phyloP scores from a whole-genome alignment of 35 echinoderm and acorn worm species.

The Ophiothrix spiculata region DNA sequence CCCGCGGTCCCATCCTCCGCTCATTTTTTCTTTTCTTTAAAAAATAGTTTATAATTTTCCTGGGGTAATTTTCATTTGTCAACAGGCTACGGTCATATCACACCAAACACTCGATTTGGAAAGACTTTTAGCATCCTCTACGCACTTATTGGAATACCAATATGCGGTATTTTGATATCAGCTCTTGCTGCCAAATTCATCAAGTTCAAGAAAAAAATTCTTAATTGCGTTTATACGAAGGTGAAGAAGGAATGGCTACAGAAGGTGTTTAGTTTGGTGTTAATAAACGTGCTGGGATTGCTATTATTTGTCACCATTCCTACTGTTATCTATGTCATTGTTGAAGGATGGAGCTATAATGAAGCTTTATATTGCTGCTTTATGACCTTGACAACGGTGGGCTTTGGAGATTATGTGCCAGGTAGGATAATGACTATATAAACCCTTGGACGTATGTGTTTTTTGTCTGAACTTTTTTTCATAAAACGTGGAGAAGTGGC shows the following conservation, averaged over 20 bases:
- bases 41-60: no score
- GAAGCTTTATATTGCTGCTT: background rate
- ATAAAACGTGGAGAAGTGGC: no score
- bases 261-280: background rate
- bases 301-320: background rate
- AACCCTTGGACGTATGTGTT: no score
- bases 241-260: background rate
- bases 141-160: constrained; percentile 87
- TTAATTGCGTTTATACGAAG: background rate
- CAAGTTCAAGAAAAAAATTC: background rate
- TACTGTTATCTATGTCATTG: background rate
- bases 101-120: constrained; percentile 57
- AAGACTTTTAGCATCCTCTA: constrained; percentile 75
- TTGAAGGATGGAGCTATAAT: background rate
- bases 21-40: no score
- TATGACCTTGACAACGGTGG: background rate
- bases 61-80: no score
- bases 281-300: background rate
- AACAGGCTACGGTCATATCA: constrained; percentile 92
- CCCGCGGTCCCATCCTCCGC: no score
- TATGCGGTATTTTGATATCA: constrained; percentile 77
- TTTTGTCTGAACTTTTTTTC: no score
- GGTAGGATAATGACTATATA: background rate
- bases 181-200: constrained; percentile 46
- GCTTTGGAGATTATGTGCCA: background rate